phyloP scores from a whole-genome alignment of 35 echinoderm and acorn worm genomes.

The Eucidaris tribuloides region DNA sequence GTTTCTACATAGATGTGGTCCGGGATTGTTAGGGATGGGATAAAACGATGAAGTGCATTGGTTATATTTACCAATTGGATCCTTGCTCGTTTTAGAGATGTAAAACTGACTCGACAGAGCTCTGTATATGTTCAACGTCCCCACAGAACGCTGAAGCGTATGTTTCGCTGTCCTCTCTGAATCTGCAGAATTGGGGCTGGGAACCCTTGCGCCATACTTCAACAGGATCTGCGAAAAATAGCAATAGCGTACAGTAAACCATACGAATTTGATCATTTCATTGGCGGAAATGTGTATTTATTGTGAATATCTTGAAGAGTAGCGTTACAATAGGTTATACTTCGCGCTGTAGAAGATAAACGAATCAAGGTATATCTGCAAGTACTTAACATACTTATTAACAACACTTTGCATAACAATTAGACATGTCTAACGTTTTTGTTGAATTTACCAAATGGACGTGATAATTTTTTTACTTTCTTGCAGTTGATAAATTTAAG shows the following conservation, averaged over 20 bases:
- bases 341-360: too few relatives aligned
- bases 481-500: too few relatives aligned
- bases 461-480: too few relatives aligned
- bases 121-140: conserved; percentile 84
- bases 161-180: conserved; percentile 81
- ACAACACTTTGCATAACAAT: too few relatives aligned
- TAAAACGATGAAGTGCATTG: neutral
- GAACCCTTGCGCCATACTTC: conserved; percentile 67
- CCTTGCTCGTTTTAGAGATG: conserved; percentile 75
- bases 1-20: neutral
- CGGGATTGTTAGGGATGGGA: neutral
- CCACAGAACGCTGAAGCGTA: conserved; percentile 85
- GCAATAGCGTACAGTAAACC: neutral
- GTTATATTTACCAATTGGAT: conserved; percentile 68
- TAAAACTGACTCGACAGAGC: conserved; percentile 83
- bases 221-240: conserved; percentile 58
- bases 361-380: too few relatives aligned
- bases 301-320: too few relatives aligned
- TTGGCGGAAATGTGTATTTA: too few relatives aligned
- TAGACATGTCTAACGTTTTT: too few relatives aligned
- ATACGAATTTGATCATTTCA: too few relatives aligned
- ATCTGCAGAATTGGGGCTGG: conserved; percentile 65
- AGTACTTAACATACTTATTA: too few relatives aligned
- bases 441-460: too few relatives aligned
- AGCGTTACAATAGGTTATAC: too few relatives aligned